Evolutionary conservation across 2,888 invertebrate species (phyloP).

Genomic region (Idaea dimidiata): DNA sequence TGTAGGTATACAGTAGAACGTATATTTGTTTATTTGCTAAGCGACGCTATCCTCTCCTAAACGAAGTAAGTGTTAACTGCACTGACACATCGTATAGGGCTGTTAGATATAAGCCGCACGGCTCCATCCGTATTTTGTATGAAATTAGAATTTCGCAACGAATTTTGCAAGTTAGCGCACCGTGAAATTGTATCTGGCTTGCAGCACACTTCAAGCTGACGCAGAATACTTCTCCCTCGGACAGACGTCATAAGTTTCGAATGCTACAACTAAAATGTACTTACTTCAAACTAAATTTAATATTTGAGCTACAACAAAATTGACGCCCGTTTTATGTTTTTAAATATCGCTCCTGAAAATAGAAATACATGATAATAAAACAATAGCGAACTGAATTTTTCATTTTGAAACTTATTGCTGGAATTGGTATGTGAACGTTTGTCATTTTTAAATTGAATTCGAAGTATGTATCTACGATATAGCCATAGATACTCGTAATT

Average conservation of each 20-base stretch:
- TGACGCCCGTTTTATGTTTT: conserved; percentile 19
- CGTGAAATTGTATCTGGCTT: conserved; percentile 77
- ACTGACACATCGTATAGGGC: conserved; percentile 35
- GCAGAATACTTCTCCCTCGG: conserved; percentile 62
- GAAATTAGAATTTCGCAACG: conserved; percentile 71
- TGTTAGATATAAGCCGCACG: conserved; percentile 43
- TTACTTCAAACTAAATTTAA: conserved; percentile 23
- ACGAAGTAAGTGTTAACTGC: conserved; percentile 30
- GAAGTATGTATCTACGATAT: background rate
- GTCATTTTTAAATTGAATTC: background rate
- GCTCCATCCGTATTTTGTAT: conserved; percentile 56
- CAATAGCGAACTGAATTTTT: background rate
- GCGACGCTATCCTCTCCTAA: background rate
- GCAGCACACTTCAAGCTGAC: conserved; percentile 68
- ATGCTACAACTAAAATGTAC: conserved; percentile 39
- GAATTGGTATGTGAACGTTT: background rate
- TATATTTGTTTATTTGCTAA: background rate
- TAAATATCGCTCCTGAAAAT: background rate
- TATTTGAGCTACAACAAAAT: conserved; percentile 23
- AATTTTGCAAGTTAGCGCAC: conserved; percentile 74
- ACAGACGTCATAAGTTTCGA: conserved; percentile 69
- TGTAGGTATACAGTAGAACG: background rate
- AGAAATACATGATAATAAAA: background rate
- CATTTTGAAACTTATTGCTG: background rate
- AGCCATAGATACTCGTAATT: conserved; percentile 3